Evolutionary conservation across 92 coral and sea anemone species (phyloP), one percentile per base, ranked within the genome.

Genomic region (Nematostella vectensis): DNA sequence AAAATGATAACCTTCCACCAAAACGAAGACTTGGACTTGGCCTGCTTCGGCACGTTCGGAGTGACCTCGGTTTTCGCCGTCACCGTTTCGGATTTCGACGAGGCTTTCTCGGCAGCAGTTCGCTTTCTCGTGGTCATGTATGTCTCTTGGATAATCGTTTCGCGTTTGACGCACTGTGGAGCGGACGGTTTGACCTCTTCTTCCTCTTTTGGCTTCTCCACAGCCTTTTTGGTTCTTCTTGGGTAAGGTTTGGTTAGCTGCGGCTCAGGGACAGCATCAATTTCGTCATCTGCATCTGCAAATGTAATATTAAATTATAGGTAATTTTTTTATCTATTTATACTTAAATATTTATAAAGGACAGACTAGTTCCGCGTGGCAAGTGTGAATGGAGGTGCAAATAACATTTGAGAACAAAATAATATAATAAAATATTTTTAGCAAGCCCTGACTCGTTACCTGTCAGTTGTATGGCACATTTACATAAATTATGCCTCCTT

Each of bases 1-100:
- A 84, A 51, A 19, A 80, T 47, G 20, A 84, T 64, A 18, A 74
- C 70, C 36, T 70, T 77, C 78, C 77, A 64, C 15, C 33, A 48
- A 59, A 54, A 67, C 1, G 71, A 39, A 13, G 47, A 12, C 26
- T 49, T 48, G 43, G 47, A 21, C 1, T 48, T 51, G 0, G 25
- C 49, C 0, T 58, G 31, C 12, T 27, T 17, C 42, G 36, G 17
- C 4, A 20, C 27, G 6, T 33, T 33, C 15, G 42, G 39, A 30
- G 63, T 26, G 20, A 25, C 16, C 25, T 25, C 20, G 27, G 31
- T 16, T 11, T 47, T 31, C 23, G 40, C 47, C 13, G 66, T 42
- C 40, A 36, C 40, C 12, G 28, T 24, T 3, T 23, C 38, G 24
- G 66, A 12, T 18, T 43, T 55, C 38, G 28, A 39, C 11, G 55